Evolutionary conservation across 2,888 invertebrate species (phyloP), one percentile per base, ranked within the genome.

Genomic region (Drosophila imparisetae): DNA sequence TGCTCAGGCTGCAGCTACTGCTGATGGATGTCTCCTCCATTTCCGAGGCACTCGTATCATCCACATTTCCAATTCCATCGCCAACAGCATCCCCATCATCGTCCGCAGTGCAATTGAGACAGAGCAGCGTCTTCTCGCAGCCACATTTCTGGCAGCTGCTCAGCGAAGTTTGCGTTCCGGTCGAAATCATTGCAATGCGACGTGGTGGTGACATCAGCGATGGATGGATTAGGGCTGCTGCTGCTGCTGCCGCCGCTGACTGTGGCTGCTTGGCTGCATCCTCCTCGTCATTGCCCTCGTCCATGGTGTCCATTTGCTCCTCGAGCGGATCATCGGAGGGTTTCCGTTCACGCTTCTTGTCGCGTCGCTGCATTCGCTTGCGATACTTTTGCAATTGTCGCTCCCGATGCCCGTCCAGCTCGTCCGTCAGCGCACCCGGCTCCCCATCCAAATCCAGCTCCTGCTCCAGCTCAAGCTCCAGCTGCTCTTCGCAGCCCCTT

Each of bases 351-450:
- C 89, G 83, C 8, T 92, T 91, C 73, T 93, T 93, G 67, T 93
- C 93, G 36, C 93, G 90, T 54, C 92, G 92, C 79, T 92, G 79
- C 89, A 93, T 92, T 1, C 93, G 92, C 78, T 93, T 93, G 62
- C 92, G 92, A 80, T 93, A 93, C 83, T 93, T 93, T 53, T 92
- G 82, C 55, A 93, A 72, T 73, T 93, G 93, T 61, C 91, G 90
- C 77, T 93, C 93, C 10, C 93, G 91, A 78, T 93, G 93, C 1
- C 81, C 77, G n/a, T 84, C 84, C 54, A 82, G 10, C 6, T 83
- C 82, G 36, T 86, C 75, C 13, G 18, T 18, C n/a, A 40, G 53
- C 2, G 21, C 34, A 24, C 21, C 8, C 8, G 24, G 0, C 6
- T 38, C 50, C 42, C n/a, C 54, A 10, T 42, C 66, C 10, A 24